Evolutionary conservation across 2,888 invertebrate species (phyloP), one percentile per base, ranked within the genome.

Genomic region (Sarcophaga variegata): DNA sequence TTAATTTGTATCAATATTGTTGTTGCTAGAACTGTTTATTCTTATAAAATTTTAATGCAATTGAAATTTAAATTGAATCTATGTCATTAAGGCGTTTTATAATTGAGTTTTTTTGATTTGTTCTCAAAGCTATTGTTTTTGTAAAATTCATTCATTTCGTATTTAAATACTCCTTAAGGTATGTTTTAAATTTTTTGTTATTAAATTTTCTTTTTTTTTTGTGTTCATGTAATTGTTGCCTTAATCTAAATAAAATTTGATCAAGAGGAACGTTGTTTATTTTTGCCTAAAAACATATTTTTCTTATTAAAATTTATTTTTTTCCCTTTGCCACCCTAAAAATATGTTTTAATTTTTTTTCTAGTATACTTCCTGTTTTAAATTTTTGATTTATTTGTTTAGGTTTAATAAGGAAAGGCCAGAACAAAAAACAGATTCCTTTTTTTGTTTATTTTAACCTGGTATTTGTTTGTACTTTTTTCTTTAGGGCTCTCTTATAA

Each of bases 311-410:
- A 54, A 54, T 54, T 14, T 54, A 54, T 67, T 69, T 3, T 17
- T 49, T 59, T 64, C 54, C 45, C 25, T 17, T 72, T 72, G 47
- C 45, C 49, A 47, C 62, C 62, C 62, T 22, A 62, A 20, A 59
- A 62, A 62, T 62, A 62, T 62, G 22, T 22, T 62, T 11, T 62
- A 62, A 62, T 17, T 62, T 22, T 17, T 20, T 62, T 14, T 54
- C 14, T 54, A 8, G 37, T 37, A 37, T 37, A 37, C 37, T 37
- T 37, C 37, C 37, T 37, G 37, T 37, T 54, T 54, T 17, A 14
- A 54, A 54, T 54, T 14, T 54, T 54, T 54, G 14, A 54, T 54
- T 54, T 54, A 54, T 54, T 54, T 54, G 17, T 17, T 54, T 54
- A 54, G 17, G 54, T 54, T 54, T 54, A 54, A 54, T 14, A 14